Base-by-base conservation (phyloP, 1,140 invertebrate species). In the Aricia agestis region DNA sequence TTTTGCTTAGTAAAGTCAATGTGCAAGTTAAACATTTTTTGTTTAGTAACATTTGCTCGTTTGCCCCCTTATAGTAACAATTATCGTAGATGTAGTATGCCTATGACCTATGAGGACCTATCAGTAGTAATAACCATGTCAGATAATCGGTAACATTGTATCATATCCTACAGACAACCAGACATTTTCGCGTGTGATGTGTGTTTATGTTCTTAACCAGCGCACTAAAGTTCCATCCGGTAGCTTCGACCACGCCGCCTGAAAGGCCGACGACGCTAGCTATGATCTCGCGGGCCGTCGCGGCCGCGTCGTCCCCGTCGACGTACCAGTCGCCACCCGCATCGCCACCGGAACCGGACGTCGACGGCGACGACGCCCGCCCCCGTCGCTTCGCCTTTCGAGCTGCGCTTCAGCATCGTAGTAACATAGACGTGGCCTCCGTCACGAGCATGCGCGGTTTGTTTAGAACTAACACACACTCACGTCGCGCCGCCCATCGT, bases 161-260 rank as follows among this genome's bases (percentile, higher is more conserved):
- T 59, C n/a, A 63, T 66, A 73, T 81, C 76, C 78, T 76, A 72
- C 76, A 74, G 79, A 68, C 78, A 78, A 78, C 72, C 73, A 75
- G 59, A 70, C 68, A 68, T 66, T 82, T 83, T 80, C 76, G 82
- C 80, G 82, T 80, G 82, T 82, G 78, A 77, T 76, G 82, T 82
- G 82, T 83, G 82, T 83, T 78, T 72, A 82, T 82, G 82, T 83
- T 81, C 82, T 82, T 83, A 83, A 83, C 79, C 80, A 81, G 76
- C 77, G 81, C 81, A 83, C 81, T 77, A 76, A 80, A 72, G 75
- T 78, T 75, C 76, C 75, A 80, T 81, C 76, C 71, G 69, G 68
- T 74, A 76, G 81, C 81, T 83, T 83, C 69, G 66, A 75, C 77
- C 79, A 68, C 72, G 78, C 74, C 76, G 78, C 68, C 70, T 70